Conservation (phyloP, 2,113 vertebrate species). For the Lepus americanus region DNA sequence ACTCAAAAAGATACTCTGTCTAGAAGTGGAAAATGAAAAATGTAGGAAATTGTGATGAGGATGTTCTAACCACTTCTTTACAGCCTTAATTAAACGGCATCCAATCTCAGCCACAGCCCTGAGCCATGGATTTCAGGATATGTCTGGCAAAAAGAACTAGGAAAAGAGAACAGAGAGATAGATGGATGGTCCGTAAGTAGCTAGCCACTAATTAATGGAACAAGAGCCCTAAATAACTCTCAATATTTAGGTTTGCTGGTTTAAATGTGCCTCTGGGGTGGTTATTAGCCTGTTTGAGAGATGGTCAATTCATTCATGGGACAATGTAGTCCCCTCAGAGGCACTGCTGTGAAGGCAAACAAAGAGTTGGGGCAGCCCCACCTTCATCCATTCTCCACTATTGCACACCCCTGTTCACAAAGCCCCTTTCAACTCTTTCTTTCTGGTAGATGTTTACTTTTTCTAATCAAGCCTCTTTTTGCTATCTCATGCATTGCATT, state of each 20-base stretch:
- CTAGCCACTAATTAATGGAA: constrained; percentile 80
- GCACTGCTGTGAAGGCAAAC: constrained; percentile 82
- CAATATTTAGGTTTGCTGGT: constrained; percentile 87
- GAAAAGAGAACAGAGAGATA: constrained; percentile 2
- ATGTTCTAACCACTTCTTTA: background rate
- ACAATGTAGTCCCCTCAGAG: constrained; percentile 82
- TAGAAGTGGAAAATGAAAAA: constrained; percentile 43
- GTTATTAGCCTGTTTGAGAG: constrained; percentile 83
- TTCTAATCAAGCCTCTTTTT: constrained; percentile 81
- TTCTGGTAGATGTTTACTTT: constrained; percentile 87
- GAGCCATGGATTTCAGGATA: constrained; percentile 37
- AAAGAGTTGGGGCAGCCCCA: constrained; percentile 83
- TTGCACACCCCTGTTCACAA: constrained; percentile 84
- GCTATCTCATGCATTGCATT: constrained; percentile 73
- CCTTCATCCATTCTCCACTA: constrained; percentile 82
- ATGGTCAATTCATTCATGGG: constrained; percentile 82
- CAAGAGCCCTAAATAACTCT: constrained; percentile 79
- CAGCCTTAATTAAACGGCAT: constrained; percentile 64
- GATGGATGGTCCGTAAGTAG: constrained; percentile 43
- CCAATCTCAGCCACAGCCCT: constrained; percentile 26
- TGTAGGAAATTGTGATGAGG: background rate
- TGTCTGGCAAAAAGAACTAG: constrained; percentile 61
- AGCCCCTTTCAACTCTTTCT: constrained; percentile 87
- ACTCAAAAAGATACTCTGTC: accelerated
- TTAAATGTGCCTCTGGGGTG: constrained; percentile 80